A percentile compares a stretch with the other conserved stretches of the same genome.
These are phyloP conservation scores for Enteromius unitaeniatus DNA, from an alignment of 2,797 vertebrate genomes.

Conservation along the genomic window DNA sequence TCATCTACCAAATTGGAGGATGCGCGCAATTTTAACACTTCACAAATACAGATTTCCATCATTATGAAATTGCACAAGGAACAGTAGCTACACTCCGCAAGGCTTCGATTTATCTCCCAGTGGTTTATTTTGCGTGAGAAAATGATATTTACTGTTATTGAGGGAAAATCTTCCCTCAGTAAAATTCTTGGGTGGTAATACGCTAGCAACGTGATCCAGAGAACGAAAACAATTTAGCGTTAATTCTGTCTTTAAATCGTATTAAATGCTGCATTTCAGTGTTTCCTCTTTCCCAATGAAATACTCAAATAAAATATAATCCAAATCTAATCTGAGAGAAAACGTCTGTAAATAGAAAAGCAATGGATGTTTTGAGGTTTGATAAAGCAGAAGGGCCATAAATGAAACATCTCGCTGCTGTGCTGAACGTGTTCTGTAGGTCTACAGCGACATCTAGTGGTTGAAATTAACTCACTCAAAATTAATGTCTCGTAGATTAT, in stretches of 20 bases:
- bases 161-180: too few species aligned
- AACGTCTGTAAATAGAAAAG: conserved; percentile 13
- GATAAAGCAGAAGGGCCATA: neutral
- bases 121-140: conserved; percentile 19
- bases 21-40: neutral
- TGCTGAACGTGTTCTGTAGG: conserved; percentile 21
- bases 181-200: too few species aligned
- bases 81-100: conserved; percentile 19
- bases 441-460: conserved; percentile 61
- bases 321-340: neutral
- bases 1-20: conserved; percentile 9
- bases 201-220: neutral
- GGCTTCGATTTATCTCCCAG: conserved; percentile 14
- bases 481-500: neutral
- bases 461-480: neutral
- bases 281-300: conserved; percentile 1
- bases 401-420: neutral
- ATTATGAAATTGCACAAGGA: conserved; percentile 27
- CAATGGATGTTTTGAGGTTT: neutral
- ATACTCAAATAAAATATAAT: conserved; percentile 9
- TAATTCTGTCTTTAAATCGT: conserved; percentile 20
- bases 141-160: conserved; percentile 42
- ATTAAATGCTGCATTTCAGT: conserved; percentile 22
- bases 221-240: conserved; percentile 21
- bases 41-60: conserved; percentile 19